A percentile compares a stretch with the other conserved stretches of the same genome.
phyloP scores from a whole-genome alignment of 2,113 vertebrate species.

The Prolemur simus region DNA sequence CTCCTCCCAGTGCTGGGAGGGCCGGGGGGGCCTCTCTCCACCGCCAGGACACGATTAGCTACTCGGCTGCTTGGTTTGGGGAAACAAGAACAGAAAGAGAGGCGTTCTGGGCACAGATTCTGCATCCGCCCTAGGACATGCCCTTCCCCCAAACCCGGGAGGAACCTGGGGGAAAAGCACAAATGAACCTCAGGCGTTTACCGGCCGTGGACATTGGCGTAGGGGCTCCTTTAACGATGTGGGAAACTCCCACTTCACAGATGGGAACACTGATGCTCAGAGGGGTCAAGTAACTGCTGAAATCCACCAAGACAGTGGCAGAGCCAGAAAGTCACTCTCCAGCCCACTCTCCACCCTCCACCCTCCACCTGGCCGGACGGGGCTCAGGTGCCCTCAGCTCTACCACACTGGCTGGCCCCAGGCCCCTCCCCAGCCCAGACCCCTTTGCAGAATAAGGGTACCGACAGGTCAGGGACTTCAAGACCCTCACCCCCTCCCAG shows the following conservation, averaged over 20 bases:
- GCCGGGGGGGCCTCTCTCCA: background rate
- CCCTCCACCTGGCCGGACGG: background rate
- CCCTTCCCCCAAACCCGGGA: background rate
- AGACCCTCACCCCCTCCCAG: no score
- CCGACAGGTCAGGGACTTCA: background rate
- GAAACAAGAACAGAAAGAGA: background rate
- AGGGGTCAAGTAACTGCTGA: no score
- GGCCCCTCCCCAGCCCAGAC: background rate
- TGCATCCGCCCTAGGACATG: background rate
- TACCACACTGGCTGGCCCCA: background rate
- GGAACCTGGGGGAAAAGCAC: no score
- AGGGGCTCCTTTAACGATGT: background rate
- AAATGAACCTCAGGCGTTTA: background rate
- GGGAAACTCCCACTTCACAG: background rate
- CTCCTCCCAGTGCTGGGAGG: background rate
- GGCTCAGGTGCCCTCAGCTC: no score
- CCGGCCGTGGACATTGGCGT: fast-evolving
- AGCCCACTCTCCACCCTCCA: background rate
- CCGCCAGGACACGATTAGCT: background rate
- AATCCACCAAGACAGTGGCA: background rate
- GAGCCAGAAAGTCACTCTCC: background rate
- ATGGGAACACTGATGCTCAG: background rate
- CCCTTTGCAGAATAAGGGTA: background rate
- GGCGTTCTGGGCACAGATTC: background rate
- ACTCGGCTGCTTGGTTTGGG: background rate